Evolutionary conservation across 2,113 vertebrate species (phyloP).

Genomic region (Terrapene triunguis): DNA sequence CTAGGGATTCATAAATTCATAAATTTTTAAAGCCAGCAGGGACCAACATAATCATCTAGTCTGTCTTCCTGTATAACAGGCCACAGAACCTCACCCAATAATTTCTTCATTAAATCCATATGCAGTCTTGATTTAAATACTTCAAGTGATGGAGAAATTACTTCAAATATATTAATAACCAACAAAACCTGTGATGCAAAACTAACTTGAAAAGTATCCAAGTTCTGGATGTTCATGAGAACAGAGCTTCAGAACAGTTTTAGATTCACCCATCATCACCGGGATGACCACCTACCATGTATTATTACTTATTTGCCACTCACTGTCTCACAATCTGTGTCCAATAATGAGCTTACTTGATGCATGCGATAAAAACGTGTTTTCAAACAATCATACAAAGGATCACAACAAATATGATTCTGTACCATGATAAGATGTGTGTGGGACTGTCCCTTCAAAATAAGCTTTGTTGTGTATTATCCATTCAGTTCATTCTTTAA

Average conservation of each 20-base stretch:
- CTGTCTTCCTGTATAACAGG: background rate
- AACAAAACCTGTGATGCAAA: background rate
- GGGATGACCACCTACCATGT: background rate
- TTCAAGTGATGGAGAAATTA: background rate
- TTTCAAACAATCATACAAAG: too few species aligned
- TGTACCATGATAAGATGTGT: background rate
- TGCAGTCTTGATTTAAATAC: background rate
- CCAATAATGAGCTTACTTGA: background rate
- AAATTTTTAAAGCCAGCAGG: background rate
- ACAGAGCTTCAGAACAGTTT: background rate
- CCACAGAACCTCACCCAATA: background rate
- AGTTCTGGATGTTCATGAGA: rapidly evolving
- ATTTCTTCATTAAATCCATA: background rate
- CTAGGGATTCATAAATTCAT: background rate
- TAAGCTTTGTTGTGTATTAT: background rate
- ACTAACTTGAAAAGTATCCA: background rate
- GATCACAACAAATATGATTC: too few species aligned
- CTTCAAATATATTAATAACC: background rate
- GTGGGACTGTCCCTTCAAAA: background rate
- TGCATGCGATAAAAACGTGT: background rate
- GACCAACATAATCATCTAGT: background rate
- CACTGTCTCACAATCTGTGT: rapidly evolving
- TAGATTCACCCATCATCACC: too few species aligned
- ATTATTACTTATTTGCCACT: background rate
- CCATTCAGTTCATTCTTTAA: background rate